Evolutionary conservation across 2,888 invertebrate species (phyloP).

Genomic region (Saturnia japonica): DNA sequence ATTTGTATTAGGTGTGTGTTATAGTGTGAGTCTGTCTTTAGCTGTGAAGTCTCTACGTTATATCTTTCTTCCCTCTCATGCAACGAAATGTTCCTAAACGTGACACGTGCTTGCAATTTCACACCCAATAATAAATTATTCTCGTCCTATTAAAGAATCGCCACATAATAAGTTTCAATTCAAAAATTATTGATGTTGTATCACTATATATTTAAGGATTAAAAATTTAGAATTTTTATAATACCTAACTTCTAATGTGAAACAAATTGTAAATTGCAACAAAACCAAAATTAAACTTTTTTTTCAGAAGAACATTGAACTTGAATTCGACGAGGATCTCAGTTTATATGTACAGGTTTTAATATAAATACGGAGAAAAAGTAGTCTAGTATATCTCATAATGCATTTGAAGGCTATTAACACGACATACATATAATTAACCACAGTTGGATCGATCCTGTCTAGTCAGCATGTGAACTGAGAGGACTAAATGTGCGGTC

Average conservation of each 20-base stretch:
- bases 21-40: no score
- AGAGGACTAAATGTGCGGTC: conserved; percentile 16
- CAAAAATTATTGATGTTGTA: no score
- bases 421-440: neutral
- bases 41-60: no score
- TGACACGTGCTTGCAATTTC: no score
- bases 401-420: neutral
- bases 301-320: neutral
- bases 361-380: neutral
- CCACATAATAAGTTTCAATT: no score
- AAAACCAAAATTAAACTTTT: neutral
- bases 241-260: neutral
- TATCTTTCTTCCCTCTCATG: no score
- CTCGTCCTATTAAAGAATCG: no score
- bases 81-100: no score
- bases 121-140: no score
- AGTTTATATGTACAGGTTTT: neutral
- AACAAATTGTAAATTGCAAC: neutral
- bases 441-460: conserved; percentile 3
- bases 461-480: conserved; percentile 23
- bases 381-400: neutral
- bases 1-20: no score
- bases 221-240: no score
- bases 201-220: no score
- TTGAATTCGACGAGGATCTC: neutral